phyloP scores from a whole-genome alignment of 2,888 invertebrate species.

The Nephrotoma guestfalica region DNA sequence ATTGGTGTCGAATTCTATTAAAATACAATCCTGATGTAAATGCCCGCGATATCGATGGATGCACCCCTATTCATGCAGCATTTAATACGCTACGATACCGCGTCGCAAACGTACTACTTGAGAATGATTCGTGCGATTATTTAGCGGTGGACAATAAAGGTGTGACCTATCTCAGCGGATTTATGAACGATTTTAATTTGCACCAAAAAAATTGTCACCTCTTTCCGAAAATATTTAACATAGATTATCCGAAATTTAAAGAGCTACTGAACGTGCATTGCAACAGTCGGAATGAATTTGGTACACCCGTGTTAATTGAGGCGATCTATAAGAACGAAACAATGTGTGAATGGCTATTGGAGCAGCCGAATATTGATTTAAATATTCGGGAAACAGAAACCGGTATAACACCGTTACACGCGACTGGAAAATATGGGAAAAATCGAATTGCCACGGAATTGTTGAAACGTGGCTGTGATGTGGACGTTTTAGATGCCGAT shows the following conservation, averaged over 20 bases:
- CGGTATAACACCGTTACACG: background rate
- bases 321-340: background rate
- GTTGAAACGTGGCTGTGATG: background rate
- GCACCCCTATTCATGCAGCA: background rate
- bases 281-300: background rate
- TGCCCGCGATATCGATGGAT: background rate
- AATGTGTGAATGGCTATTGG: background rate
- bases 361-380: background rate
- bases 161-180: background rate
- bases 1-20: background rate
- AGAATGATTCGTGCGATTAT: background rate
- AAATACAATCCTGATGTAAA: background rate
- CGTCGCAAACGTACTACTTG: background rate
- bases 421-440: background rate
- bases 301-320: background rate
- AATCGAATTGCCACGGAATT: background rate
- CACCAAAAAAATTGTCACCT: background rate
- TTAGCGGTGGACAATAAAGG: background rate
- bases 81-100: background rate
- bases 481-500: background rate
- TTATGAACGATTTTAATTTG: background rate
- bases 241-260: background rate
- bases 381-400: background rate
- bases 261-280: background rate
- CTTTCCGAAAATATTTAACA: background rate